phyloP scores from a whole-genome alignment of 2,888 invertebrate genomes.

The Frankliniella intonsa region DNA sequence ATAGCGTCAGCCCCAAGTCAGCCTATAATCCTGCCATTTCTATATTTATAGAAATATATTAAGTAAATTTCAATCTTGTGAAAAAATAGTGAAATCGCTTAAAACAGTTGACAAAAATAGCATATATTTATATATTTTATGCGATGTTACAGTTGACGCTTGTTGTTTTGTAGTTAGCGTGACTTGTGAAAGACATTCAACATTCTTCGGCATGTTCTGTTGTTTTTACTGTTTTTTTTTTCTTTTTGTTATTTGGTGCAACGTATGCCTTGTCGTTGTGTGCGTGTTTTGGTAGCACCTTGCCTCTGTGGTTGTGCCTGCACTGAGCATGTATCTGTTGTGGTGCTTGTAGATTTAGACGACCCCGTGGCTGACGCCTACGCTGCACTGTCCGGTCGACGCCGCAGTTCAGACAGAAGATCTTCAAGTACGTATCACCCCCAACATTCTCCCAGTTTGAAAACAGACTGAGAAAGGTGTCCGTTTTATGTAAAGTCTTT shows the following conservation, averaged over 20 bases:
- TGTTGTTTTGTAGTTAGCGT: too few relatives aligned
- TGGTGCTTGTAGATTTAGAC: constrained; percentile 11
- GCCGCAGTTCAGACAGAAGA: neutral
- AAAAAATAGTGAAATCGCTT: too few relatives aligned
- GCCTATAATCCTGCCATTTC: too few relatives aligned
- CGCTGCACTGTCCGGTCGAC: neutral
- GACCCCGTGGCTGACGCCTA: constrained; percentile 12
- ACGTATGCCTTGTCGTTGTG: neutral
- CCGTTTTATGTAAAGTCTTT: neutral
- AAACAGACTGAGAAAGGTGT: neutral
- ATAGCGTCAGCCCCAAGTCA: too few relatives aligned
- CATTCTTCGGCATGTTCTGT: too few relatives aligned
- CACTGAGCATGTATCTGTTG: constrained; percentile 7
- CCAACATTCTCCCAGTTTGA: neutral
- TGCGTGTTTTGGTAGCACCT: neutral
- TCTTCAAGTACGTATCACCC: neutral
- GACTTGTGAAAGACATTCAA: too few relatives aligned
- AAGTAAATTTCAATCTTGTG: too few relatives aligned
- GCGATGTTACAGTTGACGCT: too few relatives aligned
- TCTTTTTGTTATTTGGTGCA: neutral
- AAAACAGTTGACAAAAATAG: too few relatives aligned
- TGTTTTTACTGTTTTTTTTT: too few relatives aligned
- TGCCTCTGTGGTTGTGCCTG: neutral
- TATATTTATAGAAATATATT: too few relatives aligned
- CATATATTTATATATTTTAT: too few relatives aligned